Conservation (phyloP, 1,140 invertebrate genomes). For the Aplysia californica region DNA sequence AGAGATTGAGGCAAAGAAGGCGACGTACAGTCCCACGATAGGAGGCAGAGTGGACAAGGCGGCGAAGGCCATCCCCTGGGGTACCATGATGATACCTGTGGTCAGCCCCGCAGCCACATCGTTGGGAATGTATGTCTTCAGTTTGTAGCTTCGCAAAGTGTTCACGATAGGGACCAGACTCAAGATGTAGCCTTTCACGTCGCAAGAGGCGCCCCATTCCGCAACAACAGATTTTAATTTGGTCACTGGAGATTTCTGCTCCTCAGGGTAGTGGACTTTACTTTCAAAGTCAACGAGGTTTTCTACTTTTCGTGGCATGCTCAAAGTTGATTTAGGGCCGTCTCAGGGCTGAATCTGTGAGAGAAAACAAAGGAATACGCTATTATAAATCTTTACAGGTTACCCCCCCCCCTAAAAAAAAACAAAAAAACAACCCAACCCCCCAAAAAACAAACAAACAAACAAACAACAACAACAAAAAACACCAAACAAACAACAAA, state of each 20-base stretch:
- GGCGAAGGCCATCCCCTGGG: constrained; percentile 85
- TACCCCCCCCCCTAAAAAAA: too few relatives aligned
- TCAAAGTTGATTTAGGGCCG: too few relatives aligned
- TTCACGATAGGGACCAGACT: constrained; percentile 3
- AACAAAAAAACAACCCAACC: too few relatives aligned
- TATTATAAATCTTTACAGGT: too few relatives aligned
- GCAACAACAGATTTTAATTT: neutral
- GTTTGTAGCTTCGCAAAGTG: constrained; percentile 13
- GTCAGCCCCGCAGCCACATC: constrained; percentile 42
- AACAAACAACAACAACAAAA: too few relatives aligned
- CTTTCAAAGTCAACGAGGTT: neutral
- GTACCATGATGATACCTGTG: constrained; percentile 42
- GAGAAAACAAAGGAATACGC: too few relatives aligned
- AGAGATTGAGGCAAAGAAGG: constrained; percentile 90
- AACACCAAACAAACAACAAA: too few relatives aligned
- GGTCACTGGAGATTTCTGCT: neutral
- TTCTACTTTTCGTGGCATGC: too few relatives aligned
- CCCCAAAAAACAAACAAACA: too few relatives aligned
- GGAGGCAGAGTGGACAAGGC: constrained; percentile 87
- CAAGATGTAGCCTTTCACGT: neutral
- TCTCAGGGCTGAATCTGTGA: too few relatives aligned
- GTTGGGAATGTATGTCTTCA: constrained; percentile 31
- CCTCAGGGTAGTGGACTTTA: neutral
- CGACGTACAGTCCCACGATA: constrained; percentile 92
- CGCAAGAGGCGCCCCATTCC: neutral